Evolutionary conservation across 2,888 invertebrate species (phyloP), one percentile per base, ranked within the genome.

Genomic region (Diaphora mendica): DNA sequence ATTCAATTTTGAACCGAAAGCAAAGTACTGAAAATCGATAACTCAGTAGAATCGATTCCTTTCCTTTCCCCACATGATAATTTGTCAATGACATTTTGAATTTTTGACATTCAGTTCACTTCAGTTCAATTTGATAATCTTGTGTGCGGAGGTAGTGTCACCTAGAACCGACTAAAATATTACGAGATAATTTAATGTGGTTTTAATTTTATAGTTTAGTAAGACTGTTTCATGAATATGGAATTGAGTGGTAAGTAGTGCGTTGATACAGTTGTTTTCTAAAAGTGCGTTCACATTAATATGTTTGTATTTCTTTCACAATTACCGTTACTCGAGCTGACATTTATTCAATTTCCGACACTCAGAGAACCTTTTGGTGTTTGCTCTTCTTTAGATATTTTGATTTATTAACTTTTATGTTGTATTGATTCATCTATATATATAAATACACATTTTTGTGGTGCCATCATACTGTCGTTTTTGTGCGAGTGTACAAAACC

Each of bases 171-270:
- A 7, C 7, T 30, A n/a, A 62, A 30, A 35, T 26, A 59, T 62
- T 59, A 62, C 42, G 70, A 62, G 23, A 62, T 26, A 62, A 62
- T 62, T 69, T 39, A 55, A 55, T 35, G 44, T 69, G 39, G 11
- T 26, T 59, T 8, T 30, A 59, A 11, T 59, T 30, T 62, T 62
- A 30, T 42, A 69, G 9, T 62, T 17, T 42, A 30, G 7, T 62
- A 42, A 65, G 59, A 26, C 26, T 26, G 20, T 59, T 70, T 30
- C n/a, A 64, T 35, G 17, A 71, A 64, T 66, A 81, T 82, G 81
- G 71, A n/a, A 51, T 68, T 79, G 35, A 82, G 48, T 68, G 81
- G 81, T 82, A 66, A 82, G 81, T 70, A 59, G n/a, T 39, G 9
- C 15, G 39, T 55, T 59, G 30, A 15, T 26, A 30, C 2, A 62